Base-by-base conservation (phyloP, 1,140 invertebrate genomes). In the Diorhabda carinulata region DNA sequence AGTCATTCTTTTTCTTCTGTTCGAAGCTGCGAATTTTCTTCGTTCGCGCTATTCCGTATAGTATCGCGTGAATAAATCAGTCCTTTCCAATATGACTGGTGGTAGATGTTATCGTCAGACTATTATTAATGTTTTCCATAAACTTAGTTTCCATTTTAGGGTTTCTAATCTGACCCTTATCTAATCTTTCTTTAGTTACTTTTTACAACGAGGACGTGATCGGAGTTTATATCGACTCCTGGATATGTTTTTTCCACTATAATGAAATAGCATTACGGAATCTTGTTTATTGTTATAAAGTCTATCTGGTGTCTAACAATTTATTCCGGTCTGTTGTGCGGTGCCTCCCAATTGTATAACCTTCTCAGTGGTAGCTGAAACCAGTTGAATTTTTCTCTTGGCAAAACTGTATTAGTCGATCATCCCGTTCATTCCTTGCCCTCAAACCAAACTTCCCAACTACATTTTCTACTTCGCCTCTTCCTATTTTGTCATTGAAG, bases 281-380 rank as follows among this genome's bases (percentile, higher is more conserved):
- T 61, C 60, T 61, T 43, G 4, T 61, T 61, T 43, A 61, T 61
- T 43, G 43, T 42, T 42, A 70, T 61, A 64, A 72, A 81, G 66
- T 81, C 79, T 67, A 81, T 81, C 45, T 47, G 45, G 8, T 47
- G 5, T 47, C 45, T 47, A 47, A 47, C 45, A 8, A 47, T 47
- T 0, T 47, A 2, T 8, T 8, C 5, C 45, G 45, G 2, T 47
- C 8, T 47, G 45, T 47, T 2, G 5, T 47, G 45, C 2, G 45
- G 5, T 47, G 45, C 5, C 45, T 47, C 1, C 45, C 45, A 47
- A 5, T 5, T 47, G 45, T 47, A 47, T 8, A 47, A 47, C 8
- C 45, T 47, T 47, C 45, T 5, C 45, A 47, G 8, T 47, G 45
- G 45, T 47, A 47, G 8, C 45, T 47, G 5, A 47, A 47, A 47